phyloP scores from a whole-genome alignment of 2,113 vertebrate species.

The Nannobrachium achirus region DNA sequence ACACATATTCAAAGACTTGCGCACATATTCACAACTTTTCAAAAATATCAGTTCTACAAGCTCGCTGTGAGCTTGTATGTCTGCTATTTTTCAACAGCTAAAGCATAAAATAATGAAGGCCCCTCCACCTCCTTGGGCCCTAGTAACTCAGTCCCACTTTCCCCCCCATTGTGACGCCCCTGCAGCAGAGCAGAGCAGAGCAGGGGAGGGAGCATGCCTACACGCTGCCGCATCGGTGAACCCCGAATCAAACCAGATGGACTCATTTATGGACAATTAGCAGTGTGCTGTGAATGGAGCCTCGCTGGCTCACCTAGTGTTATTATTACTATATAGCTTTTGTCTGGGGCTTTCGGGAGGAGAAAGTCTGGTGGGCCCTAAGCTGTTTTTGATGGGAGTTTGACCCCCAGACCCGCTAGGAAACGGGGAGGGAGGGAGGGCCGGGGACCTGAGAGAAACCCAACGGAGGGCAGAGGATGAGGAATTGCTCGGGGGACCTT shows the following conservation, averaged over 20 bases:
- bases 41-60: too few species aligned
- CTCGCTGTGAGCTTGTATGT: too few species aligned
- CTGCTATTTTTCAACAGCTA: too few species aligned
- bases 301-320: constrained; percentile 63
- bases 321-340: constrained; percentile 69
- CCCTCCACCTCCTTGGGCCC: too few species aligned
- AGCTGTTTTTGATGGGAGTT: constrained; percentile 44
- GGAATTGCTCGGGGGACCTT: constrained; percentile 16
- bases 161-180: too few species aligned
- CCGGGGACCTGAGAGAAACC: constrained; percentile 5
- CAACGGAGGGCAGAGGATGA: constrained; percentile 5
- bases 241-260: constrained; percentile 79
- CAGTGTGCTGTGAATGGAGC: constrained; percentile 65
- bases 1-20: too few species aligned
- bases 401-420: constrained; percentile 38
- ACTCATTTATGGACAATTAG: constrained; percentile 81
- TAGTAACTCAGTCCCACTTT: too few species aligned
- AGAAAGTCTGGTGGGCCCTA: constrained; percentile 60
- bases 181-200: constrained; percentile 25
- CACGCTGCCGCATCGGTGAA: constrained; percentile 57
- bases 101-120: too few species aligned
- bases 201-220: not conserved
- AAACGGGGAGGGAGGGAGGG: constrained; percentile 46
- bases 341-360: constrained; percentile 55
- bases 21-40: too few species aligned